phyloP scores from a whole-genome alignment of 1,140 invertebrate species.

The Microplitis demolitor region DNA sequence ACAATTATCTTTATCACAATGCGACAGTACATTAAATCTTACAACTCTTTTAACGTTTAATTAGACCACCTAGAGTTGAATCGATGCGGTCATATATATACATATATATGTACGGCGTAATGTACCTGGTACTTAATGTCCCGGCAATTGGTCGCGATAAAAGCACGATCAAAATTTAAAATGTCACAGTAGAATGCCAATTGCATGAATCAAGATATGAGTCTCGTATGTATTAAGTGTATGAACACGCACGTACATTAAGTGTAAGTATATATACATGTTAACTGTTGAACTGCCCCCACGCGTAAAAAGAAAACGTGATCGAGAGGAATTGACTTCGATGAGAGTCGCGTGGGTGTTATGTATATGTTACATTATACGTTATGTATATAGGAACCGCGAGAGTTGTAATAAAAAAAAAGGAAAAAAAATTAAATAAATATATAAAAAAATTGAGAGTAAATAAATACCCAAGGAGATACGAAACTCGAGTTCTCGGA shows the following conservation, averaged over 20 bases:
- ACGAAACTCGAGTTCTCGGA: slow-evolving; percentile 17
- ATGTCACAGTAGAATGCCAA: slow-evolving; percentile 2
- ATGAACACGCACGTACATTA: no score
- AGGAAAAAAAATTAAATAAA: no score
- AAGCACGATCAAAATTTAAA: slow-evolving; percentile 6
- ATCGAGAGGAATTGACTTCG: not conserved
- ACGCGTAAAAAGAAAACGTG: not conserved
- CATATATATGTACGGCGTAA: not conserved
- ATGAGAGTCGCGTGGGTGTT: not conserved
- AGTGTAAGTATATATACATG: not conserved
- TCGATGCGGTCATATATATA: no score
- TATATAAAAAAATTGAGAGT: slow-evolving; percentile 20
- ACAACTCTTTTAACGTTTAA: not conserved
- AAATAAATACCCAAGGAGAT: slow-evolving; percentile 20
- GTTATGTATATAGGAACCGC: not conserved
- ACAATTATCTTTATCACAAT: no score
- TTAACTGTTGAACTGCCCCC: not conserved
- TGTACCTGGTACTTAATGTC: not conserved
- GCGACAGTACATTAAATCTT: no score
- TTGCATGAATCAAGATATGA: slow-evolving; percentile 8
- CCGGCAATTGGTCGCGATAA: not conserved
- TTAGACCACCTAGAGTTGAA: no score
- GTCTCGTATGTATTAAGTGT: not conserved
- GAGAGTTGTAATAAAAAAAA: not conserved
- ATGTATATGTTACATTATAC: not conserved